Percentiles rank a stretch among this genome's conserved stretches.
These are phyloP conservation scores for Typhlichthys eigenmanni DNA, from an alignment of 2,797 vertebrate species.

Conservation along the genomic window DNA sequence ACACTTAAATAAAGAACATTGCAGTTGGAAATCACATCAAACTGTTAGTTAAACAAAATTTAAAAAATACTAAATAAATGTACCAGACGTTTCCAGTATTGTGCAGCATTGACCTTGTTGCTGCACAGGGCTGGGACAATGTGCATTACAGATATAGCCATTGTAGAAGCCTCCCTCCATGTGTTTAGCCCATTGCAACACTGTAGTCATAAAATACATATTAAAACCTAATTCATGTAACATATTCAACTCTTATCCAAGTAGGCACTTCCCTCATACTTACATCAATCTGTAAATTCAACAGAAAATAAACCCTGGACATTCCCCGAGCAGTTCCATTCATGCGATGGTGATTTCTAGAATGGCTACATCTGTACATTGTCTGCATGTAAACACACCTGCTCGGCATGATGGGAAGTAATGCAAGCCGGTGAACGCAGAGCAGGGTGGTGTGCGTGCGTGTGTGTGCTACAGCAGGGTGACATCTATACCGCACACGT, in stretches of 20 bases:
- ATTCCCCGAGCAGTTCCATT: too few species aligned
- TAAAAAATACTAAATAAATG: constrained; percentile 22
- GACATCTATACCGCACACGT: constrained; percentile 60
- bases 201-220: constrained; percentile 61
- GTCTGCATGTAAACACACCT: constrained; percentile 56
- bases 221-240: constrained; percentile 47
- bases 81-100: constrained; percentile 49
- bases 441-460: constrained; percentile 47
- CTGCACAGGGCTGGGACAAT: constrained; percentile 51
- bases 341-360: constrained; percentile 51
- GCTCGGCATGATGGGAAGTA: constrained; percentile 51
- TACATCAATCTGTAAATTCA: too few species aligned
- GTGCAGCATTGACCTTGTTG: constrained; percentile 64
- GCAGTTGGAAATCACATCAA: constrained; percentile 55
- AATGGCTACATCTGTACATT: constrained; percentile 62
- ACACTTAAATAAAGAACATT: constrained; percentile 38
- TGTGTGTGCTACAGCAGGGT: constrained; percentile 51
- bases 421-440: constrained; percentile 54
- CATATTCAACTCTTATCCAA: not conserved
- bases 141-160: constrained; percentile 65
- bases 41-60: constrained; percentile 35
- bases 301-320: too few species aligned
- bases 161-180: constrained; percentile 66
- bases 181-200: constrained; percentile 66
- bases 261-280: not conserved